Conservation (phyloP, 2,797 vertebrate genomes). For the Denticeps clupeoides region DNA sequence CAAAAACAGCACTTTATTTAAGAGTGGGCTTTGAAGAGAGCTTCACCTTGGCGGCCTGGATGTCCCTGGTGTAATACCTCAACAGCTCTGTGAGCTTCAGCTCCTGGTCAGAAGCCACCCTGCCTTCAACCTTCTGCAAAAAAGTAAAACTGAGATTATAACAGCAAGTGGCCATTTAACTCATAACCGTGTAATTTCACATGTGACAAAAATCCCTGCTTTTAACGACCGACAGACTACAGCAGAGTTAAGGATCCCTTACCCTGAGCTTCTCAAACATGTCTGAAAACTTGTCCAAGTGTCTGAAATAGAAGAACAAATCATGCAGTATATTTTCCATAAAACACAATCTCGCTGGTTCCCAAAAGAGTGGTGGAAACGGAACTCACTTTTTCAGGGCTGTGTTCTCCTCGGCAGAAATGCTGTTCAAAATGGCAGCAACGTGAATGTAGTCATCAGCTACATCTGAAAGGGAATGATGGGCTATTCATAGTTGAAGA, state of each 20-base stretch:
- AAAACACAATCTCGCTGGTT: neutral
- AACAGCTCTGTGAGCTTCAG: constrained; percentile 89
- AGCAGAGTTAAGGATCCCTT: constrained; percentile 31
- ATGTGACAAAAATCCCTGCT: neutral
- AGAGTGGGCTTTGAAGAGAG: too few species aligned
- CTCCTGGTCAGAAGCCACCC: constrained; percentile 91
- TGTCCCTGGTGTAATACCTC: constrained; percentile 93
- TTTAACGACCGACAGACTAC: neutral
- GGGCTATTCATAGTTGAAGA: too few species aligned
- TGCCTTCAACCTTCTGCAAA: constrained; percentile 82
- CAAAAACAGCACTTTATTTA: too few species aligned
- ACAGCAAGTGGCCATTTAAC: too few species aligned
- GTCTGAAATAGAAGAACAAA: constrained; percentile 45
- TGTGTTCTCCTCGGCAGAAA: constrained; percentile 77
- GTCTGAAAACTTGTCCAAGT: constrained; percentile 80
- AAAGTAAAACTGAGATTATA: constrained; percentile 20
- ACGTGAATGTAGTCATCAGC: constrained; percentile 93
- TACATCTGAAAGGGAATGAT: constrained; percentile 76
- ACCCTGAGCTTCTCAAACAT: constrained; percentile 93
- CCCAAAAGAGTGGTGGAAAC: neutral
- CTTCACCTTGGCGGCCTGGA: constrained; percentile 90
- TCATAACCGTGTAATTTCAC: neutral
- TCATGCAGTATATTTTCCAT: too few species aligned
- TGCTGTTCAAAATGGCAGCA: constrained; percentile 72
- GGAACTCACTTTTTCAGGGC: constrained; percentile 82